A percentile compares a stretch with the other conserved stretches of the same genome.
Conservation (phyloP, 2,797 vertebrate species). For the Oreochromis grahami region DNA sequence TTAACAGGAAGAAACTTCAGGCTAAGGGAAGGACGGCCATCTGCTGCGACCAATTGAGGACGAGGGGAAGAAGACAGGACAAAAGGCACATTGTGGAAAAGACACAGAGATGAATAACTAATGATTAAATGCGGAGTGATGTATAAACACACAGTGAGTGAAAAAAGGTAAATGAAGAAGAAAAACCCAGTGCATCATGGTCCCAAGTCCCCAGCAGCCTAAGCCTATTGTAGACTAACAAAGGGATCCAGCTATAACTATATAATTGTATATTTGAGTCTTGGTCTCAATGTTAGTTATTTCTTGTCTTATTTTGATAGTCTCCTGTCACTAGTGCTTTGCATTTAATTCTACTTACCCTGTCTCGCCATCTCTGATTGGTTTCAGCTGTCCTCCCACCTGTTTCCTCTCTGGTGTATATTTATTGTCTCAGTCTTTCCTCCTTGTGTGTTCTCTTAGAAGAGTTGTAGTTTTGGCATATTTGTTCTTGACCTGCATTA, state of each 20-base stretch:
- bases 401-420: neutral
- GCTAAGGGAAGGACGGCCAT: neutral
- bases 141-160: no score
- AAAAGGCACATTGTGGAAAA: neutral
- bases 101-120: neutral
- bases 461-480: neutral
- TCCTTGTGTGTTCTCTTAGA: neutral
- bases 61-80: neutral
- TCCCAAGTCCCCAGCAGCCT: neutral
- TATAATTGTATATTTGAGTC: neutral
- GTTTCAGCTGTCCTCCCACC: neutral
- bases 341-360: neutral
- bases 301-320: neutral
- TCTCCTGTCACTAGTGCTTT: neutral
- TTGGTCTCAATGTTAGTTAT: neutral
- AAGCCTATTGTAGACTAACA: neutral
- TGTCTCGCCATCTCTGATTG: rapidly evolving
- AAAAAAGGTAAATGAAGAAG: neutral
- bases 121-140: neutral
- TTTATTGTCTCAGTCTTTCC: neutral
- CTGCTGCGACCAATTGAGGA: neutral
- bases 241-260: neutral
- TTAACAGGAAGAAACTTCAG: neutral
- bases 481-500: neutral
- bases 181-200: neutral